These are phyloP conservation scores for Uromys caudimaculatus DNA, from an alignment of 2,797 vertebrate species.

Conservation along the genomic window DNA sequence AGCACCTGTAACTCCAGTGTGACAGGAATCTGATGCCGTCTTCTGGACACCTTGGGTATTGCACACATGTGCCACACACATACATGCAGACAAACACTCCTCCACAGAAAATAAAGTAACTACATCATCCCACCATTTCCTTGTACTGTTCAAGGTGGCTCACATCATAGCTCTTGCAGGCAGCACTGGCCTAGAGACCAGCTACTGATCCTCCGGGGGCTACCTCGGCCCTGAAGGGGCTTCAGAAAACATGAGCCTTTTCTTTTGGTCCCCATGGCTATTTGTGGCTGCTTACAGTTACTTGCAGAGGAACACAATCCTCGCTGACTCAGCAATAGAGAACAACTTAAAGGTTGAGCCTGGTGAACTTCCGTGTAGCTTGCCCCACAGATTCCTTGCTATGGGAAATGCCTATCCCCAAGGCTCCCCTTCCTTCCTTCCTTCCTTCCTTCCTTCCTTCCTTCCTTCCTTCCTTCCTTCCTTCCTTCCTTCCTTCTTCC, in stretches of 20 bases:
- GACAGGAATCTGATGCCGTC: neutral
- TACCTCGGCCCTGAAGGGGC: neutral
- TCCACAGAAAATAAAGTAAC: neutral
- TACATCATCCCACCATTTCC: neutral
- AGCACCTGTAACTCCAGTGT: neutral
- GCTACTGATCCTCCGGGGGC: neutral
- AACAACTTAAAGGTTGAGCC: neutral
- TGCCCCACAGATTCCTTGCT: neutral
- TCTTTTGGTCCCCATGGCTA: neutral
- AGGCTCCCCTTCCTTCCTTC: neutral
- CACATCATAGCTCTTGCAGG: neutral
- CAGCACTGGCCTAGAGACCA: neutral
- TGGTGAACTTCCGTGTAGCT: neutral
- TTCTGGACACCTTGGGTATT: neutral
- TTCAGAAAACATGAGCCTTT: neutral
- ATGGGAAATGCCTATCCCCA: neutral
- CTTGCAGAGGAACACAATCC: neutral
- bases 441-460: too few relatives aligned
- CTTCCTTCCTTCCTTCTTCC: neutral
- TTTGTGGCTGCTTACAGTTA: neutral
- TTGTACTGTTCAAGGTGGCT: conserved; percentile 5
- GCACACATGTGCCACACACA: neutral
- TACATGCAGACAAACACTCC: neutral
- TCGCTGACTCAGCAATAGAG: neutral
- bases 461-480: neutral